Evolutionary conservation across 2,888 invertebrate genomes (phyloP).

Genomic region (Lasius platythorax): DNA sequence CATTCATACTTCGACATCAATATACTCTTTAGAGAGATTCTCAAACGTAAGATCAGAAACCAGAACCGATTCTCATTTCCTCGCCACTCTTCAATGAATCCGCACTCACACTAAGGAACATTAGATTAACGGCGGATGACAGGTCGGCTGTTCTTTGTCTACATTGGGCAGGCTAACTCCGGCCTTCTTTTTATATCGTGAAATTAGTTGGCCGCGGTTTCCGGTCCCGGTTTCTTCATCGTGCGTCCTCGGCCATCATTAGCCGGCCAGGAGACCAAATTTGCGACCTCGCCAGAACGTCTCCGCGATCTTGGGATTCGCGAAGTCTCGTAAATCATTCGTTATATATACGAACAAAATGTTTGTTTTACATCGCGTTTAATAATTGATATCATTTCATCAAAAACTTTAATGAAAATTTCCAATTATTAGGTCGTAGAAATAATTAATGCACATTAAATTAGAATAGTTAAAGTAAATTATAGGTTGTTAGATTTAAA

Average conservation of each 20-base stretch:
- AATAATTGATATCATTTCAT: background rate
- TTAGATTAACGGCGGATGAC: slow-evolving; percentile 75
- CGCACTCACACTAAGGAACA: slow-evolving; percentile 56
- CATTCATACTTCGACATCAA: background rate
- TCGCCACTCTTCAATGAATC: slow-evolving; percentile 53
- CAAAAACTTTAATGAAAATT: background rate
- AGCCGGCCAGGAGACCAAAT: slow-evolving; percentile 68
- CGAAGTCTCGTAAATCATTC: slow-evolving; percentile 33
- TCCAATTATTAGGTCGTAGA: background rate
- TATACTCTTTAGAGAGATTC: slow-evolving; percentile 6
- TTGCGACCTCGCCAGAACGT: slow-evolving; percentile 59
- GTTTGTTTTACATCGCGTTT: slow-evolving; percentile 5
- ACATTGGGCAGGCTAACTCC: slow-evolving; percentile 68
- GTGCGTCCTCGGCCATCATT: slow-evolving; percentile 75
- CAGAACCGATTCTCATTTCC: slow-evolving; percentile 19
- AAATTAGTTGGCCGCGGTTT: slow-evolving; percentile 82
- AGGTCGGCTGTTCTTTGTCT: slow-evolving; percentile 77
- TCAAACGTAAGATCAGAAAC: background rate
- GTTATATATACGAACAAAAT: background rate
- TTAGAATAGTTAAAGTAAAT: background rate
- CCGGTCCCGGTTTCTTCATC: slow-evolving; percentile 78
- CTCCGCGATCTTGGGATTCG: slow-evolving; percentile 32
- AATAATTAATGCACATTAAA: background rate
- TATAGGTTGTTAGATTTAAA: background rate
- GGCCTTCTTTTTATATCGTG: slow-evolving; percentile 80